These are phyloP conservation scores for Dipodomys merriami DNA, from an alignment of 2,113 vertebrate species.

Conservation along the genomic window DNA sequence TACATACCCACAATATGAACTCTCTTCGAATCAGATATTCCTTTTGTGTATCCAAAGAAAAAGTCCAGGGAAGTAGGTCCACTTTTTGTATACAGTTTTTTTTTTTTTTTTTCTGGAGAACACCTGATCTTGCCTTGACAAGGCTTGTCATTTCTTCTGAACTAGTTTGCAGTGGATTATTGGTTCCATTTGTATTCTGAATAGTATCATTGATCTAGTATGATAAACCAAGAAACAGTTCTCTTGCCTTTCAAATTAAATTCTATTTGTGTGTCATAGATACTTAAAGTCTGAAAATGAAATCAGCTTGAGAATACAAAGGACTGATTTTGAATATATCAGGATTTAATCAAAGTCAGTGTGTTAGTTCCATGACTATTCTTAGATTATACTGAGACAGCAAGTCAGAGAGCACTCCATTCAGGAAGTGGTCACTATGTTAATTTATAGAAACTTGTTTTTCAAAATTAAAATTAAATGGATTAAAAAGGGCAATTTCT, in stretches of 20 bases:
- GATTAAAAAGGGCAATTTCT: neutral
- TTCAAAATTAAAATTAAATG: constrained; percentile 45
- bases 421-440: neutral
- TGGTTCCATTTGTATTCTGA: constrained; percentile 8
- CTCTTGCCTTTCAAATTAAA: constrained; percentile 10
- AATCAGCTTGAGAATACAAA: constrained; percentile 49
- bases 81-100: neutral
- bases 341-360: constrained; percentile 33
- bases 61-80: constrained; percentile 45
- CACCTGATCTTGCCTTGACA: neutral
- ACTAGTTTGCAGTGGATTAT: constrained; percentile 7
- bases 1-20: constrained; percentile 56
- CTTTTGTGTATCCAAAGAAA: constrained; percentile 49
- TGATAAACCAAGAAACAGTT: constrained; percentile 26
- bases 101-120: neutral
- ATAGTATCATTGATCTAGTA: constrained; percentile 31
- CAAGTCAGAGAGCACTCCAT: neutral
- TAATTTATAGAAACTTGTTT: constrained; percentile 37
- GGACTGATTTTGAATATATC: neutral
- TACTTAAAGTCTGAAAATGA: constrained; percentile 59
- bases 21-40: constrained; percentile 53
- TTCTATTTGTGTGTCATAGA: neutral
- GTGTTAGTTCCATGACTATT: neutral
- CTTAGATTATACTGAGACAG: neutral
- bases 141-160: constrained; percentile 45